Evolutionary conservation across 2,888 invertebrate genomes (phyloP), one percentile per base, ranked within the genome.

Genomic region (Hartigia nigra): DNA sequence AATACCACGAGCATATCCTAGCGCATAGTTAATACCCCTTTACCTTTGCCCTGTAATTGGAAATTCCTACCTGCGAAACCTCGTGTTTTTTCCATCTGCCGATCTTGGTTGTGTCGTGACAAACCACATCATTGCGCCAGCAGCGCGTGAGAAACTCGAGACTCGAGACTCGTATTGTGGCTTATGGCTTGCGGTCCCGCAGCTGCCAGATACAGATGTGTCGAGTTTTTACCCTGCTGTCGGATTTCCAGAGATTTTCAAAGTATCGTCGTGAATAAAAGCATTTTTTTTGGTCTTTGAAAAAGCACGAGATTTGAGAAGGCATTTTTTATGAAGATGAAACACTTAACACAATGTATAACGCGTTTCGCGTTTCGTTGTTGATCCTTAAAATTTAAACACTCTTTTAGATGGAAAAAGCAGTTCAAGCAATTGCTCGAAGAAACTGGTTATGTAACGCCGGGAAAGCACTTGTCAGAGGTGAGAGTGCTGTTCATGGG

Each of bases 391-490:
- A 14, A 55, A 55, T 23, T 55, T 55, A 1, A 23, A 77, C 77
- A n/a, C 81, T 79, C 78, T 82, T 85, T 80, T 91, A 98, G 98
- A 92, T 96, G 97, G 96, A 97, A 97, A 91, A 96, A 97, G 89
- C 97, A 98, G 91, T 99, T 99, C 92, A 97, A 97, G 92, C 96
- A 97, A 89, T 93, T 98, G 32, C 93, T 99, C 78, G 97, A 98
- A 91, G 98, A 98, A 91, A 98, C 98, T 0, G 97, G 97, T 3
- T 98, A 98, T 92, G 98, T 98, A 39, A 98, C 98, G 0, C 98
- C 98, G 1, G 98, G 98, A n/a, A 98, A 98, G 92, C 95, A 96
- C 86, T 92, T 98, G 83, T 95, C 96, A 0, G 98, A 98, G 92
- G 97, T 98, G 69, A 93, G 97, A 77, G 97, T 98, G 4, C 93